Evolutionary conservation across 2,113 vertebrate species (phyloP), one percentile per base, ranked within the genome.

Genomic region (Syngnathoides biaculeatus): DNA sequence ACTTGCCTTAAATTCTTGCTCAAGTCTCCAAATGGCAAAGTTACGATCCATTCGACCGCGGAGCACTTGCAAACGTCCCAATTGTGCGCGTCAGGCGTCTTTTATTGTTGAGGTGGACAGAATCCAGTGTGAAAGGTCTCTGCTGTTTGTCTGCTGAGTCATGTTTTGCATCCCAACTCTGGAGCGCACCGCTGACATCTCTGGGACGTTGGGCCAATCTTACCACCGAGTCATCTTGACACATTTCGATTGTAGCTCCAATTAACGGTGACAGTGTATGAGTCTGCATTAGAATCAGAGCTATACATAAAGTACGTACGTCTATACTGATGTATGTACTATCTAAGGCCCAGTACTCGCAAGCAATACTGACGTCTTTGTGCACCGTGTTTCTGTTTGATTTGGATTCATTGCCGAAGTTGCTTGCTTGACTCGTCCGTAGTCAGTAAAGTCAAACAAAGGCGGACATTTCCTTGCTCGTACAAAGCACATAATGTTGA

Each of bases 101-200:
- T 62, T 62, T 62, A 26, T 24, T 62, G 60, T 26, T 26, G 60
- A 62, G 38, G n/a, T 62, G 40, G 39, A 62, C 40, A 62, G 60
- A 62, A 43, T 62, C 26, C 40, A 24, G 12, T 45, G 60, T 62
- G 40, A 62, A 61, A 26, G 59, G 59, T 61, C 38, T n/a, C 59
- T 24, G 38, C 20, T 39, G 35, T 42, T 8, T 42, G n/a, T 43
- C 60, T 62, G 60, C 40, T 62, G 60, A 62, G 60, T 62, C 60
- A 45, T 62, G 13, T 8, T 62, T 43, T 43, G 9, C 17, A 24
- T 62, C 60, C 43, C 60, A 62, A 14, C 2, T 62, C 60, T 62
- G 39, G 24, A 62, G 60, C 9, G 22, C 22, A 26, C 39, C 39
- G 43, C 7, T 62, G 60, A 62, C 60, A 45, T 43, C 60, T 62